Base-by-base conservation (phyloP, 2,888 invertebrate genomes). In the Sarcophaga subvicina region DNA sequence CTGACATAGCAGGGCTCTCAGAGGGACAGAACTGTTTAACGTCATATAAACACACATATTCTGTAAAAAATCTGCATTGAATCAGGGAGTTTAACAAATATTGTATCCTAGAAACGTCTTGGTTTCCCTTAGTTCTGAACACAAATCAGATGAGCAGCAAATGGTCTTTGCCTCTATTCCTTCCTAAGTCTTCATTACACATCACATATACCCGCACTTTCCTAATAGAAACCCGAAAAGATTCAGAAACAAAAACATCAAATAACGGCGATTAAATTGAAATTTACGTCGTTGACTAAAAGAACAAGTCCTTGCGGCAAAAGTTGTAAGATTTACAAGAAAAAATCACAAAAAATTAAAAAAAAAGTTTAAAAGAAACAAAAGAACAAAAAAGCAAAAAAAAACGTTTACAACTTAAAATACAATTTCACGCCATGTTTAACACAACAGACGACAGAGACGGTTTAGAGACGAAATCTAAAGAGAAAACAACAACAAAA, bases 381-480 rank as follows among this genome's bases (percentile, higher is more conserved):
- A n/a, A 75, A 86, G 25, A 70, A 72, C 22, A 20, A 83, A 73
- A 64, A 45, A 72, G 66, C 63, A 63, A 3, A 20, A 69, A 69
- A 66, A 63, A 79, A 78, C 12, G 45, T 67, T 63, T 17, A 75
- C 66, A 89, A 91, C 90, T 89, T 89, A 89, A 92, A 93, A 93
- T 91, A 92, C 91, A 93, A 93, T 93, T 93, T 93, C 93, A 93
- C 91, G 93, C 93, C 90, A 90, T 91, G 93, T 90, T 92, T 91
- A 90, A 91, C 91, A 90, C 90, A 90, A 90, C 90, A 91, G 91
- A 91, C 91, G 90, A 80, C 73, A 80, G 79, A 76, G 37, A 37
- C 37, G 37, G 63, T 11, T 4, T 25, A 83, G 25, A 73, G 67
- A 67, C 59, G 54, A 63, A 64, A 78, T 54, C 63, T 27, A 63